Percentiles rank a stretch among this genome's conserved stretches.
Conservation (phyloP, 1,140 invertebrate genomes). For the Drosophila nasuta region DNA sequence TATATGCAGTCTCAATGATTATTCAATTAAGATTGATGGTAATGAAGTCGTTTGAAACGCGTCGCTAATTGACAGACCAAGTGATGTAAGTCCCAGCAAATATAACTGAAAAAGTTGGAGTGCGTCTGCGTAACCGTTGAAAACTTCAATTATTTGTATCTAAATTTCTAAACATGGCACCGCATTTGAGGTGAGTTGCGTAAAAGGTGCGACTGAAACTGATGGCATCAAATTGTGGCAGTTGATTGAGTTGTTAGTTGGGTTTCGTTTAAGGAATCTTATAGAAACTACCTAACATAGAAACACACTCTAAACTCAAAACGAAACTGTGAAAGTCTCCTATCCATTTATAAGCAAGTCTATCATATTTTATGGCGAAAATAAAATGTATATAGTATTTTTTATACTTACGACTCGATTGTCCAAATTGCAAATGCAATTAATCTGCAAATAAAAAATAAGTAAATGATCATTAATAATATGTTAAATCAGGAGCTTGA, state of each 20-base stretch:
- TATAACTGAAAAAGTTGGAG: neutral
- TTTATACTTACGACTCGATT: slow-evolving; percentile 50
- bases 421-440: slow-evolving; percentile 45
- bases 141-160: slow-evolving; percentile 16
- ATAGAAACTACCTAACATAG: slow-evolving; percentile 4
- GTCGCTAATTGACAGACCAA: slow-evolving; percentile 64
- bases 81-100: slow-evolving; percentile 49
- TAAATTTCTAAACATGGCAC: slow-evolving; percentile 31
- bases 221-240: slow-evolving; percentile 31
- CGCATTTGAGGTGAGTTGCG: slow-evolving; percentile 17
- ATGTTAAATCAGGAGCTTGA: slow-evolving; percentile 8
- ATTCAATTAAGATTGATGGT: slow-evolving; percentile 81
- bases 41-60: slow-evolving; percentile 70
- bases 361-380: slow-evolving; percentile 12
- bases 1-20: slow-evolving; percentile 65
- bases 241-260: slow-evolving; percentile 40
- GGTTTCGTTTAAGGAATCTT: neutral
- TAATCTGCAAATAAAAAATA: slow-evolving; percentile 52
- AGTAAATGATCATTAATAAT: slow-evolving; percentile 27
- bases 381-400: neutral
- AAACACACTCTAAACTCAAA: neutral
- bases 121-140: neutral
- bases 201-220: slow-evolving; percentile 51
- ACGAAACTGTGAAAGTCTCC: slow-evolving; percentile 30
- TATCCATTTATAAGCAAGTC: neutral